These are phyloP conservation scores for Pyrocoelia pectoralis DNA, from an alignment of 2,888 invertebrate genomes.

Conservation along the genomic window DNA sequence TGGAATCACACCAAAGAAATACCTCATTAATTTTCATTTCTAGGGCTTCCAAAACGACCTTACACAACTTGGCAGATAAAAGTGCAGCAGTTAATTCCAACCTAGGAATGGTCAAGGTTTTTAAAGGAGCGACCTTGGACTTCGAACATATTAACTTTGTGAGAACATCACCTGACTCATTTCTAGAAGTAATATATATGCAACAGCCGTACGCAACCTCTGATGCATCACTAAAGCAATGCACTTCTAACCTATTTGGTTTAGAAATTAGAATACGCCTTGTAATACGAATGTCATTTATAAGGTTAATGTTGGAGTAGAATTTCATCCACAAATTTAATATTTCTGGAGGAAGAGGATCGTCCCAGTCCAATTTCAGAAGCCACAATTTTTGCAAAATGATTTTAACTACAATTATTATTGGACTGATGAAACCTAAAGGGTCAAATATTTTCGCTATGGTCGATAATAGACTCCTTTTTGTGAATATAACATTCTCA, in stretches of 20 bases:
- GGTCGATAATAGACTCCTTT: background rate
- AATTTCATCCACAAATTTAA: background rate
- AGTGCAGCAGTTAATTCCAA: conserved; percentile 29
- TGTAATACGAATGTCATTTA: background rate
- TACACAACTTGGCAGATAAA: background rate
- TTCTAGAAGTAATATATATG: conserved; percentile 8
- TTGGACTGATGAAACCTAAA: conserved; percentile 40
- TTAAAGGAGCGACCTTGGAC: conserved; percentile 37
- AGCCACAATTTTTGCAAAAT: conserved; percentile 38
- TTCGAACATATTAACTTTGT: conserved; percentile 33
- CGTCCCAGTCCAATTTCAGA: conserved; percentile 40
- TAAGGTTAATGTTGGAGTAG: background rate
- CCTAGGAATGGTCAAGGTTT: conserved; percentile 29
- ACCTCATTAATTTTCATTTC: conserved; percentile 22
- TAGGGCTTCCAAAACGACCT: background rate
- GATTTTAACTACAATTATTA: conserved; percentile 40
- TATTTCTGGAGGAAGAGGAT: conserved; percentile 17
- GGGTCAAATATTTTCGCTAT: conserved; percentile 38
- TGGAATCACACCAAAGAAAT: conserved; percentile 43
- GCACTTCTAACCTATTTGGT: background rate
- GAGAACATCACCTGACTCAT: background rate
- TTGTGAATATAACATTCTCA: background rate
- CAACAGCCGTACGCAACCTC: conserved; percentile 1
- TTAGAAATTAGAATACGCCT: background rate
- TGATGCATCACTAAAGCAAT: conserved; percentile 1